Evolutionary conservation across 2,797 vertebrate genomes (phyloP), one percentile per base, ranked within the genome.

Genomic region (Epinephelus malabaricus): DNA sequence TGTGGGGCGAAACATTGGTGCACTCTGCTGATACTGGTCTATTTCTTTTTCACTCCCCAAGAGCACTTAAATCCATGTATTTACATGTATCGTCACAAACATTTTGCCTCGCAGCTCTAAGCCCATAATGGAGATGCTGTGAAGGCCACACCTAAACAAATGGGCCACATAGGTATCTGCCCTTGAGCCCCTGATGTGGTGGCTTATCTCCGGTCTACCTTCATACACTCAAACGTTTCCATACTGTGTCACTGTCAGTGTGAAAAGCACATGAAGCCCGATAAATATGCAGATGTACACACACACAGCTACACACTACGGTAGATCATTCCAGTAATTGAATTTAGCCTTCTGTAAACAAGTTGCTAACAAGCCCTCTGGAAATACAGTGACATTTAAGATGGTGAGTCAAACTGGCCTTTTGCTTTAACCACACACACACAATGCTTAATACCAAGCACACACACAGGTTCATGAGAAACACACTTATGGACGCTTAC

Each of bases 301-400:
- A 34, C 56, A 53, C 53, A 53, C 46, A 55, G 49, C 21, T 59
- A 21, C 63, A 54, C 69, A 74, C 40, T 40, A 13, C 12, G 18
- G 38, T 58, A 46, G 27, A 78, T 88, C 61, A 74, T 84, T 73
- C 83, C 60, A 25, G 53, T 89, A 82, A 92, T 81, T 87, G 45
- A 87, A 85, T 86, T 83, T 59, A 68, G 51, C 53, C 64, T 73
- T 56, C 60, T 84, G 74, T 82, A 85, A 92, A 92, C 82, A 88
- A 78, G 81, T 76, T 5, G 43, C 78, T 84, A 85, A 92, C 76
- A 84, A 76, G 78, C 72, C 82, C 83, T 73, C 47, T 90, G 87
- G 84, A 88, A 81, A 85, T 81, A 78, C 79, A 83, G 43, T 88
- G 88, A 86, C 89, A 88, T 88, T 86, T 87, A 82, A 51, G 60